Percentiles rank a stretch among this genome's conserved stretches.
Evolutionary conservation across 2,797 vertebrate species (phyloP).

Genomic region (Pipistrellus pipistrellus): DNA sequence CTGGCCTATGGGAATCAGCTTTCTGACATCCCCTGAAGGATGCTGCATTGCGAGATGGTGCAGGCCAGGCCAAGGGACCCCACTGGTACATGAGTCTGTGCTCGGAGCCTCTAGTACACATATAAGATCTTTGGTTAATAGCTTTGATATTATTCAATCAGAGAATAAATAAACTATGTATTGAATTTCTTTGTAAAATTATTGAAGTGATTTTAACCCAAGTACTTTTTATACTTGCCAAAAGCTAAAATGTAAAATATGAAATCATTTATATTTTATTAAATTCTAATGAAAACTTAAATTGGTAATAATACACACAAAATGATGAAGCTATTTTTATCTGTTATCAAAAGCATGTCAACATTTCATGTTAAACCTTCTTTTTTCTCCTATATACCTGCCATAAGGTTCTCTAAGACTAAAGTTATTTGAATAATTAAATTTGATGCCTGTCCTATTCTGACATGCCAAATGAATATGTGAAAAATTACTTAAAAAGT

Average conservation of each 20-base stretch:
- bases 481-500: conserved; percentile 20
- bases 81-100: too few relatives aligned
- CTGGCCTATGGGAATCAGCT: too few relatives aligned
- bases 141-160: conserved; percentile 16
- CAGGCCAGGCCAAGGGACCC: too few relatives aligned
- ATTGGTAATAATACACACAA: not conserved
- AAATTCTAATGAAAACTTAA: conserved; percentile 7
- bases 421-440: not conserved
- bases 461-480: not conserved
- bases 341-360: not conserved
- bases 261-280: not conserved
- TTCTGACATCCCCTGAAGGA: too few relatives aligned
- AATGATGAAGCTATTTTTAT: not conserved
- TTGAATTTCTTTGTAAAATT: not conserved
- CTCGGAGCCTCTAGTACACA: too few relatives aligned
- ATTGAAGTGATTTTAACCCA: not conserved
- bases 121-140: too few relatives aligned
- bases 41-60: too few relatives aligned
- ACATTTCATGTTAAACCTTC: not conserved
- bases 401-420: not conserved
- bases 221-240: not conserved
- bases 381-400: not conserved
- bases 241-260: conserved; percentile 7
- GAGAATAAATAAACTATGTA: not conserved
- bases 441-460: not conserved